phyloP scores from a whole-genome alignment of 2,888 invertebrate genomes.

The Cephus rjabovi region DNA sequence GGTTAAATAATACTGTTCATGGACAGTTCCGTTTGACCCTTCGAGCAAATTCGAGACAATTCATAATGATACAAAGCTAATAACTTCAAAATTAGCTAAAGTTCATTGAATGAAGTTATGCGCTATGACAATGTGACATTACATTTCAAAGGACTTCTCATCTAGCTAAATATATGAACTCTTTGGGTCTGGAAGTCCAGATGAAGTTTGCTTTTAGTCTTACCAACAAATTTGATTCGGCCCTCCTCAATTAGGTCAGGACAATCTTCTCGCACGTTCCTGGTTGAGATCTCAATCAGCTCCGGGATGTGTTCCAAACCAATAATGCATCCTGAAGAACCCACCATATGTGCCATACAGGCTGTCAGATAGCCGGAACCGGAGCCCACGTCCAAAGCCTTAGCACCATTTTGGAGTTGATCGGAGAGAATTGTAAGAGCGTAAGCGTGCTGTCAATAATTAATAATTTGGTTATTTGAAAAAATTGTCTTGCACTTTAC shows the following conservation, averaged over 20 bases:
- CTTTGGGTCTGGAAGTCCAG: too few relatives aligned
- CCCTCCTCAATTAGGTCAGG: constrained; percentile 52
- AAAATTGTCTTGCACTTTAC: background rate
- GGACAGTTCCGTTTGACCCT: constrained; percentile 39
- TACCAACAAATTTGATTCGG: constrained; percentile 59
- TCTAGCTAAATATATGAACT: too few relatives aligned
- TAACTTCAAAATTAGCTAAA: too few relatives aligned
- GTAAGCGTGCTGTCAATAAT: constrained; percentile 82
- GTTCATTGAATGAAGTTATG: too few relatives aligned
- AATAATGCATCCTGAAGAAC: constrained; percentile 66
- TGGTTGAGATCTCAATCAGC: constrained; percentile 67
- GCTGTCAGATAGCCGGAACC: constrained; percentile 72
- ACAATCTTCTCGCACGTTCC: constrained; percentile 66
- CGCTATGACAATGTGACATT: too few relatives aligned
- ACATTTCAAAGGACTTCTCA: too few relatives aligned
- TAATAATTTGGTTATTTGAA: constrained; percentile 6
- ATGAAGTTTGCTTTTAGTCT: background rate
- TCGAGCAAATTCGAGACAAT: constrained; percentile 28
- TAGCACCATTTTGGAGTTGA: constrained; percentile 72
- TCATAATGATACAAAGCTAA: too few relatives aligned
- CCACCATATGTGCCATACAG: constrained; percentile 72
- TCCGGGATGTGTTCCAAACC: constrained; percentile 72
- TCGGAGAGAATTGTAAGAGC: constrained; percentile 87
- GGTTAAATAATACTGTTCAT: constrained; percentile 29
- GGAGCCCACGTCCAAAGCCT: constrained; percentile 71